Conservation (phyloP, 2,888 invertebrate genomes). For the Scaptomyza cyrtandrae region DNA sequence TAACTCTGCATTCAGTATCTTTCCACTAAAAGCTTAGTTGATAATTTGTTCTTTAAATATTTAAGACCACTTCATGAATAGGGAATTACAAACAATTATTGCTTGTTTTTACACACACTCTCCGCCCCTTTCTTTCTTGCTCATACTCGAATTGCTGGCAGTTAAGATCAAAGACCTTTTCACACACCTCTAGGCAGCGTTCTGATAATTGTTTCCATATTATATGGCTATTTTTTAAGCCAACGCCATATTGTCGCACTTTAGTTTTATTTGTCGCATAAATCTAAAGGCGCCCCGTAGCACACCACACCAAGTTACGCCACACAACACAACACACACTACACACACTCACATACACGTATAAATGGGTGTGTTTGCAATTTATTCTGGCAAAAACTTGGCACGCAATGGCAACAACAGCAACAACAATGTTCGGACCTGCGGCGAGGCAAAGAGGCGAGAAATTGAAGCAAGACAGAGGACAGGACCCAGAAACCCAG, state of each 20-base stretch:
- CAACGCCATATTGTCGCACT: conserved; percentile 79
- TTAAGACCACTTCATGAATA: background rate
- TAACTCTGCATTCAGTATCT: background rate
- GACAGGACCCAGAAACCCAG: background rate
- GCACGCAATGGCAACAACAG: conserved; percentile 68
- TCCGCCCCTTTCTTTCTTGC: too few relatives aligned
- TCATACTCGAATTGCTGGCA: conserved; percentile 11
- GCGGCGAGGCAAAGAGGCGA: conserved; percentile 15
- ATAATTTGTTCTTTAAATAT: background rate
- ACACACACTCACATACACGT: conserved; percentile 21
- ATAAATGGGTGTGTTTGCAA: conserved; percentile 64
- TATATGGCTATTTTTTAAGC: conserved; percentile 67
- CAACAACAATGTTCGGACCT: conserved; percentile 58
- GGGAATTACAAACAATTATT: conserved; percentile 6
- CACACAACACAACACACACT: background rate
- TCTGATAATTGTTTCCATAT: conserved; percentile 75
- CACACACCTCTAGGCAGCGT: conserved; percentile 44
- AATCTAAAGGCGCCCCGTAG: conserved; percentile 61
- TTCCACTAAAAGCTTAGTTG: too few relatives aligned
- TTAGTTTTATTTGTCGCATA: conserved; percentile 80
- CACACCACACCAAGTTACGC: conserved; percentile 18
- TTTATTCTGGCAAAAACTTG: conserved; percentile 69
- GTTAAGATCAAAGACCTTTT: conserved; percentile 44
- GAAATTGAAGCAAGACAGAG: conserved; percentile 4
- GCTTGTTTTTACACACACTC: background rate